Conservation (phyloP, 1,140 invertebrate species). For the roundworm (Caenorhabditis elegans) region DNA sequence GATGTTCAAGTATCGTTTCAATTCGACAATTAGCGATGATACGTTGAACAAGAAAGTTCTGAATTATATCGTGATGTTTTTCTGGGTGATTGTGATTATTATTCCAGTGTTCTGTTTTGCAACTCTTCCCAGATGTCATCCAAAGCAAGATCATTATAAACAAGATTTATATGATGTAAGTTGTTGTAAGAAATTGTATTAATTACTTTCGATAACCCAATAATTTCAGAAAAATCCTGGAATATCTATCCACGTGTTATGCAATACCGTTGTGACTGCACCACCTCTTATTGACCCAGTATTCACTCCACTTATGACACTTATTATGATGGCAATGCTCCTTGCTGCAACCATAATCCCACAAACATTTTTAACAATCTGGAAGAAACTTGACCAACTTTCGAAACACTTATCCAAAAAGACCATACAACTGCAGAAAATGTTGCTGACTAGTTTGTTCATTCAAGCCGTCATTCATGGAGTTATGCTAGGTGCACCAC, state of each 20-base stretch:
- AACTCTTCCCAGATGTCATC: neutral
- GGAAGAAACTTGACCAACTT: neutral
- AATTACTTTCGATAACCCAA: neutral
- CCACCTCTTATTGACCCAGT: neutral
- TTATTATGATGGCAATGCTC: neutral
- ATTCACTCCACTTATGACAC: neutral
- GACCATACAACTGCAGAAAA: neutral
- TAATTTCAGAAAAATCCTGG: neutral
- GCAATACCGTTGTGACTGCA: neutral
- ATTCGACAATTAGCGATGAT: neutral
- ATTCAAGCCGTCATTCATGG: neutral
- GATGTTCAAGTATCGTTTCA: slow-evolving; percentile 10
- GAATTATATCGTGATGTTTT: neutral
- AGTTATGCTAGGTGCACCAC: neutral
- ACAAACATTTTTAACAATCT: neutral
- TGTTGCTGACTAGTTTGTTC: neutral
- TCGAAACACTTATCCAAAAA: neutral
- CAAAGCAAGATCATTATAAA: slow-evolving; percentile 9
- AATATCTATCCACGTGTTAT: neutral
- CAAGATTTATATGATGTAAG: neutral
- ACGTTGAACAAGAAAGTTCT: neutral
- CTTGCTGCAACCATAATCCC: neutral
- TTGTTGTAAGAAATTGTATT: neutral
- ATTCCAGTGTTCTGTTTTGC: slow-evolving; percentile 1
- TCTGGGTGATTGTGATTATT: neutral